Evolutionary conservation across 2,797 vertebrate species (phyloP).

Genomic region (Remorina albescens): DNA sequence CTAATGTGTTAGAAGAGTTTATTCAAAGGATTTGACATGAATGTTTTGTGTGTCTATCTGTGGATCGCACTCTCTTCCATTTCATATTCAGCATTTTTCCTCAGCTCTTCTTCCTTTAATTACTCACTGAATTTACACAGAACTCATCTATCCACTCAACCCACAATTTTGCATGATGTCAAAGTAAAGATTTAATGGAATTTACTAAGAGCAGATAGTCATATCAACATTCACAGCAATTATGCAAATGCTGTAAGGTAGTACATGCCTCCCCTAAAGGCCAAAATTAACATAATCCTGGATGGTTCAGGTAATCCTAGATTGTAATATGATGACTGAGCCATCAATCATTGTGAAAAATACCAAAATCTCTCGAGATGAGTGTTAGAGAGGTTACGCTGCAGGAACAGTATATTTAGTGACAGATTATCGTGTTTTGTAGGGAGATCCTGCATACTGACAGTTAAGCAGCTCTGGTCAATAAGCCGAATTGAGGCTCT

Average conservation of each 20-base stretch:
- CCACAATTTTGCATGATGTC: conserved; percentile 20
- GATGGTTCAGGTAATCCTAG: conserved; percentile 38
- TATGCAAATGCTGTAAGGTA: conserved; percentile 57
- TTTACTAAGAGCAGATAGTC: conserved; percentile 33
- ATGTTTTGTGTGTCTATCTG: not conserved
- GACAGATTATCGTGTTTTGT: conserved; percentile 65
- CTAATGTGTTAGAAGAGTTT: not conserved
- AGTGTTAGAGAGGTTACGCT: conserved; percentile 56
- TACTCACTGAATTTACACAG: not conserved
- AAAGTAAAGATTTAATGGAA: conserved; percentile 48
- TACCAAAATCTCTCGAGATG: conserved; percentile 48
- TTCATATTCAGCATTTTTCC: conserved; percentile 9
- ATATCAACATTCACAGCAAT: conserved; percentile 30
- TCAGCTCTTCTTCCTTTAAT: not conserved
- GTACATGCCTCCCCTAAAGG: conserved; percentile 34
- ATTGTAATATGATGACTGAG: no score
- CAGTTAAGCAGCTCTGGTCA: conserved; percentile 29
- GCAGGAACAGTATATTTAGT: conserved; percentile 39
- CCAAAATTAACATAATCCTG: conserved; percentile 72
- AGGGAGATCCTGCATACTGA: conserved; percentile 49
- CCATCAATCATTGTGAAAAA: conserved; percentile 47
- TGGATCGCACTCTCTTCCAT: not conserved
- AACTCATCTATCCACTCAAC: no score
- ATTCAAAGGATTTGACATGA: not conserved
- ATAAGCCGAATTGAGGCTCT: conserved; percentile 27